phyloP scores from a whole-genome alignment of 2,113 vertebrate species.

The Struthio camelus region DNA sequence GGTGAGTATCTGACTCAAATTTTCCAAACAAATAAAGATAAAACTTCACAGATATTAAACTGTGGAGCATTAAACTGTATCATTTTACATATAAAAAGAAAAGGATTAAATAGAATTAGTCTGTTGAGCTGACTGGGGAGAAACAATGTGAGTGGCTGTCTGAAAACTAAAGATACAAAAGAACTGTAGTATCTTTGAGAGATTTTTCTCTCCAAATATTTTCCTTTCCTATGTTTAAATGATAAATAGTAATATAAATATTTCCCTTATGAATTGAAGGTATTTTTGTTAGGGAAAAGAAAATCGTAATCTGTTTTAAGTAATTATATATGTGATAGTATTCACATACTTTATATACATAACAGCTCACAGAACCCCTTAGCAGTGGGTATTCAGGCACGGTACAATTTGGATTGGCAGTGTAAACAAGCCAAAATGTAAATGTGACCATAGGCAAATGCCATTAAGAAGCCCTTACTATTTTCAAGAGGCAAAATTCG shows the following conservation, averaged over 20 bases:
- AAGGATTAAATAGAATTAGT: conserved; percentile 70
- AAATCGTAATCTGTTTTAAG: not conserved
- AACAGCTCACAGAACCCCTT: not conserved
- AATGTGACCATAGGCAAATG: not conserved
- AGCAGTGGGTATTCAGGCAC: not conserved
- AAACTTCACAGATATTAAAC: conserved; percentile 73
- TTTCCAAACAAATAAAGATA: conserved; percentile 81
- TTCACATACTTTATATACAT: not conserved
- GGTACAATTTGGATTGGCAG: fast-evolving
- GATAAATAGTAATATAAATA: conserved; percentile 35
- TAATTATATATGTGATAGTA: not conserved
- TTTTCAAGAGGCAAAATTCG: not conserved
- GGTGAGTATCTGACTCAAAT: conserved; percentile 78
- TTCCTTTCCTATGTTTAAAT: conserved; percentile 8
- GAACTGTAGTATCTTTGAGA: conserved; percentile 12
- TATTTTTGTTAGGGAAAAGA: conserved; percentile 1
- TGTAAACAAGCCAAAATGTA: not conserved
- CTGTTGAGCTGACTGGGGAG: conserved; percentile 60
- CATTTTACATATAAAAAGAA: conserved; percentile 74
- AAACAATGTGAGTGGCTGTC: conserved; percentile 44
- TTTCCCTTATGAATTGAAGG: conserved; percentile 4
- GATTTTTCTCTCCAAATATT: conserved; percentile 44
- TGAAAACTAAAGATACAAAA: conserved; percentile 61
- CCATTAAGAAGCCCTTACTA: not conserved
- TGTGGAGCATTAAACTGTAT: conserved; percentile 69